Base-by-base conservation (phyloP, 2,888 invertebrate genomes). In the Tribolium freemani region DNA sequence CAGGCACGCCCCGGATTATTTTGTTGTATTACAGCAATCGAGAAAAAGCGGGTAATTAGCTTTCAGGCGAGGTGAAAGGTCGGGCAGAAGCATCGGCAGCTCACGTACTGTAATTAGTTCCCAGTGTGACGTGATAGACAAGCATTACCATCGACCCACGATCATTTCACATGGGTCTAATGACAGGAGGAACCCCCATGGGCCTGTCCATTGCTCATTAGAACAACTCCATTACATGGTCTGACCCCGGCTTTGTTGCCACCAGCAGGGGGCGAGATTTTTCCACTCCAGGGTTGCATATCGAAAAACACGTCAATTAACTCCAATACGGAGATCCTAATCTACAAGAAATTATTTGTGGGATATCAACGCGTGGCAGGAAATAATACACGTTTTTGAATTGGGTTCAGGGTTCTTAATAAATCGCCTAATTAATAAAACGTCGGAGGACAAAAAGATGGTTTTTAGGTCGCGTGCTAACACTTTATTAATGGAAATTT, bases 1-100 rank as follows among this genome's bases (percentile, higher is more conserved):
- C 78, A 78, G 84, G 81, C 84, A 84, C 84, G 84, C 84, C 84
- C 84, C 82, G 80, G 72, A 50, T 20, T 48, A 16, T 61, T 48
- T 61, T 61, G 60, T 60, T 56, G 50, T 61, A 54, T 54, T 54
- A n/a, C 10, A 16, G 54, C 20, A 54, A 54, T 10, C 54, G 10
- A 54, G 21, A 54, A 54, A 54, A 20, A 61, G 61, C 61, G 61
- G 53, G 30, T 69, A 69, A 69, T 69, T 69, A 69, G 69, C 69
- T 61, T 61, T 69, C 54, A 54, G 26, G 58, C 45, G 69, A 71
- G 71, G 72, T 71, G 72, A 71, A 71, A 75, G 74, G 78, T 71
- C 76, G 67, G 73, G 61, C 76, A 74, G 76, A 72, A 77, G 78
- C 76, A 77, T 75, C 77, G 76, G 74, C 78, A 77, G 77, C 75